These are phyloP conservation scores for Coranthus polyacanthus DNA, from an alignment of 2,797 vertebrate genomes.

Conservation along the genomic window DNA sequence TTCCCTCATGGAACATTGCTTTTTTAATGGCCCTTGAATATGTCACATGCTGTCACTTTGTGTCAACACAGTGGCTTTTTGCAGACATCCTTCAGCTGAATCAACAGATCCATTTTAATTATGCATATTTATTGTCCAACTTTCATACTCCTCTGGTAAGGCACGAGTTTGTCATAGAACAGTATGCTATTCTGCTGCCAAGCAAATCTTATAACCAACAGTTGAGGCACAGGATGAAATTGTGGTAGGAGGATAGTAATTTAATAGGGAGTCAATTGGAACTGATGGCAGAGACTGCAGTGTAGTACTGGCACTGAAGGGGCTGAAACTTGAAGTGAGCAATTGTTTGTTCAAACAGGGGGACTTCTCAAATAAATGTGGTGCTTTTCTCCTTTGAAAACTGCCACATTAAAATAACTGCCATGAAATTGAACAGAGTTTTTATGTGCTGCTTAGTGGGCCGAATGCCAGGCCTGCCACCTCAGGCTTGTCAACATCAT, in stretches of 20 bases:
- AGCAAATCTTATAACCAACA: slow-evolving; percentile 69
- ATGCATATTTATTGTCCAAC: slow-evolving; percentile 51
- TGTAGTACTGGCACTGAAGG: slow-evolving; percentile 49
- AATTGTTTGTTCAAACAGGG: slow-evolving; percentile 52
- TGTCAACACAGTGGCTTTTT: slow-evolving; percentile 27
- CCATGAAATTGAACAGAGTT: slow-evolving; percentile 71
- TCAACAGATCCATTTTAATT: slow-evolving; percentile 42
- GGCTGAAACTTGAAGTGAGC: slow-evolving; percentile 32
- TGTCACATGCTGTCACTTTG: slow-evolving; percentile 27
- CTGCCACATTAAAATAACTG: slow-evolving; percentile 66
- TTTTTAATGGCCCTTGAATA: slow-evolving; percentile 33
- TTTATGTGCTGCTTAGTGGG: slow-evolving; percentile 58
- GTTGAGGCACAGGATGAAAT: slow-evolving; percentile 65
- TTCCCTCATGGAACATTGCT: background rate
- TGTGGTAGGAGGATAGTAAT: slow-evolving; percentile 64
- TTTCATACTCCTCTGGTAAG: slow-evolving; percentile 52
- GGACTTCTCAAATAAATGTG: slow-evolving; percentile 54
- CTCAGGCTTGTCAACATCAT: slow-evolving; percentile 59
- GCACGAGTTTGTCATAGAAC: slow-evolving; percentile 41
- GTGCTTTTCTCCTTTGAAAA: slow-evolving; percentile 23
- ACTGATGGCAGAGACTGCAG: slow-evolving; percentile 53
- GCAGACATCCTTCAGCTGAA: slow-evolving; percentile 30
- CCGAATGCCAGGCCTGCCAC: slow-evolving; percentile 53
- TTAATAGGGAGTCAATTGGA: slow-evolving; percentile 68
- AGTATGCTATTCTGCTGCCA: slow-evolving; percentile 45